Evolutionary conservation across 2,888 invertebrate species (phyloP).

Genomic region (Lissocephala sabroskyi): DNA sequence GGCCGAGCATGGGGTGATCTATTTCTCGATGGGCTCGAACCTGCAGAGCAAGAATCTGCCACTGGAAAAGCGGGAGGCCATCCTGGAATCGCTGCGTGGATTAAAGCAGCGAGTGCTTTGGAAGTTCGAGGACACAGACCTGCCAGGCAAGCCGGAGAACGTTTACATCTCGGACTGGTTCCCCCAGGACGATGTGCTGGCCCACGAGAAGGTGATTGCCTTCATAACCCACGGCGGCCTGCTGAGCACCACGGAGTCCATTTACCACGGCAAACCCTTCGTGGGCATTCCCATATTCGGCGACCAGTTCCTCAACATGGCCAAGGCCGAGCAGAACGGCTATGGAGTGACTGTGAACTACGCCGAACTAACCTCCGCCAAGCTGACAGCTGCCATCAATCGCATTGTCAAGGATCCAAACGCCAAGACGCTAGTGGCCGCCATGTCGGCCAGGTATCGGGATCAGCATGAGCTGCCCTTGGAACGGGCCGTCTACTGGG

Average conservation of each 20-base stretch:
- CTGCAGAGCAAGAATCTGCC: constrained; percentile 60
- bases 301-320: constrained; percentile 74
- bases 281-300: constrained; percentile 74
- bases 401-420: constrained; percentile 36
- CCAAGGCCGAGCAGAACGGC: constrained; percentile 70
- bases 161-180: constrained; percentile 72
- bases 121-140: constrained; percentile 70
- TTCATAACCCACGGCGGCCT: constrained; percentile 74
- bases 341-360: constrained; percentile 69
- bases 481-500: constrained; percentile 60
- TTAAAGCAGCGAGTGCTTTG: constrained; percentile 72
- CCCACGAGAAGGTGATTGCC: constrained; percentile 72
- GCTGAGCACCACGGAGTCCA: constrained; percentile 73
- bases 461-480: constrained; percentile 65
- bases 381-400: constrained; percentile 51
- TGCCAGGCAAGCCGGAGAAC: constrained; percentile 65
- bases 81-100: constrained; percentile 53
- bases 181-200: constrained; percentile 73
- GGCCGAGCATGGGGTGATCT: constrained; percentile 72
- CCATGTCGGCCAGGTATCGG: constrained; percentile 56
- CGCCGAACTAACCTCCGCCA: constrained; percentile 59
- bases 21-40: constrained; percentile 73
- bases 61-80: constrained; percentile 41
- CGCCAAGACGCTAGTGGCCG: constrained; percentile 38
- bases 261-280: constrained; percentile 73